Conservation (phyloP, 1,140 invertebrate species). For the Brachionus sp. region DNA sequence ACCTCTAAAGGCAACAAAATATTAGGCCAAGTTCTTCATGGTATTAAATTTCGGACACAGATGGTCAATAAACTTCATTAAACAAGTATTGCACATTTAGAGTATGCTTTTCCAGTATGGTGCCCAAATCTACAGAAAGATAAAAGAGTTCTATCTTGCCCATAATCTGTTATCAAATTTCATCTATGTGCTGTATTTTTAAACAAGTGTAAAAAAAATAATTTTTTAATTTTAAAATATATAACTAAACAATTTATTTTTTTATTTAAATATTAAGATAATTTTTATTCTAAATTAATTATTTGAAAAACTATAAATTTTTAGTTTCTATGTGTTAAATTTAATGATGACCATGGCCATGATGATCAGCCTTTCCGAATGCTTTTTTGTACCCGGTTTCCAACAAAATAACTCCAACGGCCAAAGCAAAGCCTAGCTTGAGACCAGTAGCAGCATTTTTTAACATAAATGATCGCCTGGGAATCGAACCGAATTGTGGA, state of each 20-base stretch:
- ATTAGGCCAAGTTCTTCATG: no score
- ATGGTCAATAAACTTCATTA: no score
- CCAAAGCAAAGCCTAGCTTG: slow-evolving; percentile 29
- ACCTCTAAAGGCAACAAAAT: no score
- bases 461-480: slow-evolving; percentile 17
- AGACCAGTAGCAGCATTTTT: slow-evolving; percentile 34
- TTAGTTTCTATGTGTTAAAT: neutral
- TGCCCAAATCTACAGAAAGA: no score
- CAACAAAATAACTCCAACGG: slow-evolving; percentile 12
- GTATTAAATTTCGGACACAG: no score
- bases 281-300: slow-evolving; percentile 3
- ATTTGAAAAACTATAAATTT: neutral
- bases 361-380: slow-evolving; percentile 40
- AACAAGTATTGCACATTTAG: no score
- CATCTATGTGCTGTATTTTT: no score
- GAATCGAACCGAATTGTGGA: neutral
- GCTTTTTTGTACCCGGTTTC: slow-evolving; percentile 27
- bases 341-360: slow-evolving; percentile 40
- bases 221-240: neutral
- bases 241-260: neutral
- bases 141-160: no score
- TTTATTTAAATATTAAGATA: neutral
- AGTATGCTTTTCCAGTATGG: no score
- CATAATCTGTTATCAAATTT: no score
- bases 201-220: no score